Conservation (phyloP, 2,888 invertebrate genomes). For the Limnephilus lunatus region DNA sequence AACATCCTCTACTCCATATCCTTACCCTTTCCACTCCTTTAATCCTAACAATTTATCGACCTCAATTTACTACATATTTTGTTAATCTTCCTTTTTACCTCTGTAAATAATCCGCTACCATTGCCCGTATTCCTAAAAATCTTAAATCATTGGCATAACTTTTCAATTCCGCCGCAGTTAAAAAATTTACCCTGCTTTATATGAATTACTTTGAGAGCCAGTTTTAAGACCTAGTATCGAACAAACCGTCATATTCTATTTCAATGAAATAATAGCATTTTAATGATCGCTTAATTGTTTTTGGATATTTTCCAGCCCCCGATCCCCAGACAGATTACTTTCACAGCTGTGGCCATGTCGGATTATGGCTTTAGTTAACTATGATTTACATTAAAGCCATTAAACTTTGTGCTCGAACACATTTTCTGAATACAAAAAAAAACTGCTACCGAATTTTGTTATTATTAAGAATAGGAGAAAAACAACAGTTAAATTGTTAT, state of each 20-base stretch:
- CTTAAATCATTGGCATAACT: not conserved
- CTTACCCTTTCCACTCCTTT: too few species aligned
- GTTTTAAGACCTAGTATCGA: not conserved
- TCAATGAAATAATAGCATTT: slow-evolving; percentile 51
- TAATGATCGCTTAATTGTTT: slow-evolving; percentile 63
- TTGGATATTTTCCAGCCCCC: slow-evolving; percentile 51
- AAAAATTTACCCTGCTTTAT: not conserved
- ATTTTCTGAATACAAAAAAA: not conserved
- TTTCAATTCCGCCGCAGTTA: not conserved
- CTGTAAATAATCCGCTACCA: too few species aligned
- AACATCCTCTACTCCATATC: too few species aligned
- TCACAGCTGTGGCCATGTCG: slow-evolving; percentile 7
- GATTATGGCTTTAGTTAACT: not conserved
- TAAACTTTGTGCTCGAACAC: not conserved
- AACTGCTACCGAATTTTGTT: too few species aligned
- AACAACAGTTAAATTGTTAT: too few species aligned
- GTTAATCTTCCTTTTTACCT: too few species aligned
- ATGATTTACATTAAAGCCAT: not conserved
- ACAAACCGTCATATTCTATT: not conserved
- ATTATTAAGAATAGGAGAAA: too few species aligned
- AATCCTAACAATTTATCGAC: too few species aligned
- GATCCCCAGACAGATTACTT: slow-evolving; percentile 28
- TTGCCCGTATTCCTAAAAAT: not conserved
- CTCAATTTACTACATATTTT: too few species aligned
- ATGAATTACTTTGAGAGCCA: not conserved